phyloP scores from a whole-genome alignment of 2,888 invertebrate genomes.

The Enchytraeus crypticus region DNA sequence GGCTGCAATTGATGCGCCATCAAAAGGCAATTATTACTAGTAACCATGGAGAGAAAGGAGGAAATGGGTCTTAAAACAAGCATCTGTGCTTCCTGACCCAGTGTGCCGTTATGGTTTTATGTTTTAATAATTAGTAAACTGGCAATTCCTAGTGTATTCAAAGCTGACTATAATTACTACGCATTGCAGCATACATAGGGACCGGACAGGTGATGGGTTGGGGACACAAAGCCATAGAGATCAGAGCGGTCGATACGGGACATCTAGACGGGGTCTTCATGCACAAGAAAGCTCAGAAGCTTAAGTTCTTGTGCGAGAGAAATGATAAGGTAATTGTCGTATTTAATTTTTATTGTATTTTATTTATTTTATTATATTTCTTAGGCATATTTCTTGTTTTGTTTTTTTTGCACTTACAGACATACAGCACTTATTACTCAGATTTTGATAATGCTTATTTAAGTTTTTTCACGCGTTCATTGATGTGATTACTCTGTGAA shows the following conservation, averaged over 20 bases:
- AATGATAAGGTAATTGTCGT: slow-evolving; percentile 75
- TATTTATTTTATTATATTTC: neutral
- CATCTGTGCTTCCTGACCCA: no score
- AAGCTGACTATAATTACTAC: no score
- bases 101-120: no score
- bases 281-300: slow-evolving; percentile 99
- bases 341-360: neutral
- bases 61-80: no score
- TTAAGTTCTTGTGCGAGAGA: slow-evolving; percentile 98
- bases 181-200: slow-evolving; percentile 91
- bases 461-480: no score
- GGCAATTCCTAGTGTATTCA: neutral
- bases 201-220: slow-evolving; percentile 99
- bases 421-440: no score
- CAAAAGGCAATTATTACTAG: no score
- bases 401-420: neutral
- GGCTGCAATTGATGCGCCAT: no score
- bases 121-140: neutral
- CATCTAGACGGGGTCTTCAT: slow-evolving; percentile 99
- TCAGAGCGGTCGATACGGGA: slow-evolving; percentile 95
- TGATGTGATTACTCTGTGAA: no score
- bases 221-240: slow-evolving; percentile 99
- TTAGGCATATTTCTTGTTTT: neutral
- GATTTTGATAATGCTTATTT: no score
- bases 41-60: no score